These are phyloP conservation scores for Litocranius walleri DNA, from an alignment of 2,113 vertebrate species.

Conservation along the genomic window DNA sequence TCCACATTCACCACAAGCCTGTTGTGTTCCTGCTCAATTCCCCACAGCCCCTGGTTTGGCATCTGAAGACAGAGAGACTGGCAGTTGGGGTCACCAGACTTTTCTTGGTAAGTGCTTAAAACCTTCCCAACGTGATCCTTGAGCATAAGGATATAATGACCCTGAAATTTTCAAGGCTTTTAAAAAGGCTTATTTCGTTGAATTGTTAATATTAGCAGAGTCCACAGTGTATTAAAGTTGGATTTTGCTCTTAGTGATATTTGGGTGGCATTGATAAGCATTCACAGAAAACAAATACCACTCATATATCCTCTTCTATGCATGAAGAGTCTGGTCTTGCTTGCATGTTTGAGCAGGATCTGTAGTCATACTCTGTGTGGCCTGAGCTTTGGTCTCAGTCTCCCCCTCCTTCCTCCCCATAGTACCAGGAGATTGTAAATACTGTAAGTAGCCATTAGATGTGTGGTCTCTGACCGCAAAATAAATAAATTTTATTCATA, in stretches of 20 bases:
- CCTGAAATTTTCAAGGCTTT: neutral
- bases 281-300: conserved; percentile 34
- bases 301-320: neutral
- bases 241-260: neutral
- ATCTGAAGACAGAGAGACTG: conserved; percentile 90
- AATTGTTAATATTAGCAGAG: neutral
- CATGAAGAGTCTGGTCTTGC: conserved; percentile 13
- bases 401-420: neutral
- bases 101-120: conserved; percentile 91
- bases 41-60: conserved; percentile 89
- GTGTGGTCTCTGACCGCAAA: conserved; percentile 75
- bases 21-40: conserved; percentile 94
- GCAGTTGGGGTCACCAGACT: conserved; percentile 83
- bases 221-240: neutral
- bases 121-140: neutral
- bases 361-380: neutral
- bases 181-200: neutral
- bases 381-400: neutral
- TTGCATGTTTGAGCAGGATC: neutral
- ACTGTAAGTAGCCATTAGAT: conserved; percentile 31
- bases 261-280: conserved; percentile 36
- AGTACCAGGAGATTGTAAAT: conserved; percentile 36
- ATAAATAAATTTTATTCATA: conserved; percentile 55
- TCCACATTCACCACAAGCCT: conserved; percentile 91
- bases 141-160: neutral